These are phyloP conservation scores for Caenorhabditis imperialis DNA, from an alignment of 2,888 invertebrate genomes.

Conservation along the genomic window DNA sequence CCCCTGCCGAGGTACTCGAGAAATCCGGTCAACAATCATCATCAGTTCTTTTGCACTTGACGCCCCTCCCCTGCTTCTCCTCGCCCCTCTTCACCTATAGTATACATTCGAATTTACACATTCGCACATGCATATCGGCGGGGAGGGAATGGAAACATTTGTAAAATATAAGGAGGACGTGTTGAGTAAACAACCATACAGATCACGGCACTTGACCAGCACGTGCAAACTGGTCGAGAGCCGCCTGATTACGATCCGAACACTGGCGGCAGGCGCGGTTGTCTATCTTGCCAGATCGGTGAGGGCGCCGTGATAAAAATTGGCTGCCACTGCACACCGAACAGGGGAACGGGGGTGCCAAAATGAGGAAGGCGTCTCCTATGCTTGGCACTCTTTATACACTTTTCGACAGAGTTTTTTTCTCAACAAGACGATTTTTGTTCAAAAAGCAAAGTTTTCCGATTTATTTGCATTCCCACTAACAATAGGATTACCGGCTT, in stretches of 20 bases:
- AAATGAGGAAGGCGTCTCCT: no score
- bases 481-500: no score
- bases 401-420: no score
- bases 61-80: conserved; percentile 22
- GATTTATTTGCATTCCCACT: no score
- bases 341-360: no score
- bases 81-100: conserved; percentile 31
- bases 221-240: no score
- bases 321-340: no score
- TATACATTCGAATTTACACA: conserved; percentile 33
- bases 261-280: not conserved
- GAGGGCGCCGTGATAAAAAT: no score
- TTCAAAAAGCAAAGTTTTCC: no score
- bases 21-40: conserved; percentile 50
- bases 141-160: conserved; percentile 32
- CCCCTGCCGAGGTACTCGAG: conserved; percentile 42
- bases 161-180: conserved; percentile 48
- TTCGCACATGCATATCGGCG: conserved; percentile 27
- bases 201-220: conserved; percentile 7
- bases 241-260: not conserved
- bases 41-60: conserved; percentile 46
- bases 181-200: conserved; percentile 41
- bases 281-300: no score
- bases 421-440: no score
- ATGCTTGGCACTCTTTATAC: no score